Evolutionary conservation across 1,140 invertebrate species (phyloP), one percentile per base, ranked within the genome.

Genomic region (fruit fly (Drosophila melanogaster)): DNA sequence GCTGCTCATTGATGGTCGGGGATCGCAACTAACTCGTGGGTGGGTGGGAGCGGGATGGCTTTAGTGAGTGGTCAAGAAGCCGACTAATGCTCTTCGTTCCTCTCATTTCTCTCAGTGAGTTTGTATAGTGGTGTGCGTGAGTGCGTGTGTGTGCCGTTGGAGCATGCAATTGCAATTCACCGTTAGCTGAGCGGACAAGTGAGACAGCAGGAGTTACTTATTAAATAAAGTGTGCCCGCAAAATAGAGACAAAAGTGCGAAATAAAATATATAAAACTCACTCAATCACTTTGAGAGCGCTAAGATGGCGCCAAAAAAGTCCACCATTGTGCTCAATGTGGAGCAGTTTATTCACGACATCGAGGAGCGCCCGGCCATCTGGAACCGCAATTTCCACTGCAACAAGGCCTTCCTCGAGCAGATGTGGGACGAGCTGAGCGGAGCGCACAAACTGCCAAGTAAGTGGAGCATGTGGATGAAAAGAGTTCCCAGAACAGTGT

Each of bases 311-410:
- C 90, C 90, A 69, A 91, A 91, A 78, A 92, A 92, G 67, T 92
- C 90, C 43, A 84, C 91, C 46, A 92, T 92, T 66, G 90, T 92
- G 51, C 67, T 92, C 56, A 91, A 92, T 83, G 89, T 92, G 44
- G 91, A 92, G 61, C 89, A 92, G 64, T 92, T 92, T 53, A 92
- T 92, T 74, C 78, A 90, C 61, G 91, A 92, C 62, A 89, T 92
- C 37, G 80, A 92, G 65, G 83, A 91, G 56, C 77, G 91, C 19
- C 91, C 91, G 33, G 91, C 90, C 51, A 92, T 92, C 67, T 92
- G 92, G 92, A 92, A 92, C 76, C 90, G 91, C 49, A 92, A 92
- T 61, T 92, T 90, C 44, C 90, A 92, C 60, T 92, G 91, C 54
- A 92, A 92, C 70, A 92, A 92, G 56, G 80, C 86, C 24, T 92